Base-by-base conservation (phyloP, 1,140 invertebrate species). In the Charaxes varanes region DNA sequence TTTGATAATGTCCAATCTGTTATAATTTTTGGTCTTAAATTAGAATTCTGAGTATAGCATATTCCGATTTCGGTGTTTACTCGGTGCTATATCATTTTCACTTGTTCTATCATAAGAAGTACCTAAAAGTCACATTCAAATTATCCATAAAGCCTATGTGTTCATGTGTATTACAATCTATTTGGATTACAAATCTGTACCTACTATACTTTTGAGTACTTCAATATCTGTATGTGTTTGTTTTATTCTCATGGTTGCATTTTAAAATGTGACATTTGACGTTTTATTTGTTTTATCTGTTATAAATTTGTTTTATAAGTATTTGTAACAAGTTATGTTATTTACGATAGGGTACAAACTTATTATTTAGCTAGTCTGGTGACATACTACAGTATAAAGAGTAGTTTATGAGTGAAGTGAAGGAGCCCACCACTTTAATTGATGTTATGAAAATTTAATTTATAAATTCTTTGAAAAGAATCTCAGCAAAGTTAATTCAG, bases 81-180 rank as follows among this genome's bases (percentile, higher is more conserved):
- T 65, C 61, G 74, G 74, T 79, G 74, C 74, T 74, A 62, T 58
- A 53, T 70, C 53, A 62, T 62, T 62, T 72, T 43, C 50, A 65
- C 43, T 52, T 50, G 48, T 56, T 57, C 50, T 49, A 56, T 34
- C 34, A 46, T 31, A 36, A 37, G 27, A 46, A 44, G 33, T 52
- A 52, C 32, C 42, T 48, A 49, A 40, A 53, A 41, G 30, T 58
- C 42, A 45, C 36, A 28, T 45, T 46, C 30, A 33, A 40, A 48
- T 41, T 50, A 41, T 50, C 36, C 28, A 41, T 32, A 45, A 58
- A 53, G 36, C 41, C 45, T 53, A 64, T 62, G 56, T 64, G 59
- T 69, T 67, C 58, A 64, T 49, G 28, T 47, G 45, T 56, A 52
- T 49, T 61, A 61, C 44, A 47, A 34, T 11, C 13, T 22, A 3